Conservation (phyloP, 2,113 vertebrate species). For the Furnarius figulus region DNA sequence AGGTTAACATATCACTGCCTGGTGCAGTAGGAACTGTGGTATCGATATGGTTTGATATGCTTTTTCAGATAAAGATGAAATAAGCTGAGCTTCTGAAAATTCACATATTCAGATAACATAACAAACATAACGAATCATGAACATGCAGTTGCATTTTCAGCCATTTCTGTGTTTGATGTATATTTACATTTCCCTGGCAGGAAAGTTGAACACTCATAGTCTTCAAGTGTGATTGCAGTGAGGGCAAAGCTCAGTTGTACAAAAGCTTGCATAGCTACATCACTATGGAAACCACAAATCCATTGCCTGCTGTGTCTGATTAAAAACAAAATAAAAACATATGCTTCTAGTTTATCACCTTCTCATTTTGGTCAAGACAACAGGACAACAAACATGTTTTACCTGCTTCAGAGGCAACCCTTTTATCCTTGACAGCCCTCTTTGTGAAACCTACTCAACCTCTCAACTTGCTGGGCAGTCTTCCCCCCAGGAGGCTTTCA, state of each 20-base stretch:
- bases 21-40: neutral
- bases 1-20: neutral
- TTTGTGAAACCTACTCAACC: neutral
- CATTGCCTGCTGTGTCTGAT: neutral
- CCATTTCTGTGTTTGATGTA: neutral
- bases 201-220: neutral
- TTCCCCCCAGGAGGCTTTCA: neutral
- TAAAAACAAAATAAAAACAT: neutral
- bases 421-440: neutral
- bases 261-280: constrained; percentile 14
- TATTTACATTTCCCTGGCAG: neutral
- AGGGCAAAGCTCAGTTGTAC: neutral
- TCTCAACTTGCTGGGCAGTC: neutral
- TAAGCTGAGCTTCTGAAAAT: neutral
- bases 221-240: neutral
- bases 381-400: neutral
- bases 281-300: constrained; percentile 60
- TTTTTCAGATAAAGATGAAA: neutral
- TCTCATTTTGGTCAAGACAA: neutral
- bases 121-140: neutral
- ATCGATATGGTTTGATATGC: neutral
- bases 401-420: neutral
- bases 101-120: neutral
- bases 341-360: neutral
- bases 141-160: neutral